Conservation (phyloP, 2,113 vertebrate genomes). For the Mormyrus lacerda region DNA sequence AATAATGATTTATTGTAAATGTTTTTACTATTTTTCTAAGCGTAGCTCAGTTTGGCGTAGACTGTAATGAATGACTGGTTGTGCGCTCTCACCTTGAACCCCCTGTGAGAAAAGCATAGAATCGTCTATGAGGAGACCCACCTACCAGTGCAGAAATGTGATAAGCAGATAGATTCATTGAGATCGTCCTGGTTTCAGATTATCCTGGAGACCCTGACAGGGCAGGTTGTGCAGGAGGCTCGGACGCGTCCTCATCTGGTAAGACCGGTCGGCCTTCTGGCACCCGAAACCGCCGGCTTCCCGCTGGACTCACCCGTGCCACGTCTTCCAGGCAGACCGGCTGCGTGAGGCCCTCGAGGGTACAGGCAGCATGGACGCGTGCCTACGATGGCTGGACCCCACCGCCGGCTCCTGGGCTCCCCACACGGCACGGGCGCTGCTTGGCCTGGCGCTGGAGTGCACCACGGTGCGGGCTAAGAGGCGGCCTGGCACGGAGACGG, state of each 20-base stretch:
- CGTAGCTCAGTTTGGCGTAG: background rate
- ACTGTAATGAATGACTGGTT: background rate
- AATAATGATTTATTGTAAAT: background rate
- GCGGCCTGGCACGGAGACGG: conserved; percentile 46
- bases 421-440: conserved; percentile 44
- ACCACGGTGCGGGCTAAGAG: conserved; percentile 38
- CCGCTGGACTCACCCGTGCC: background rate
- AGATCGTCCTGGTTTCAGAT: conserved; percentile 40
- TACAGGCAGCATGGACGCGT: conserved; percentile 51
- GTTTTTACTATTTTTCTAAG: background rate
- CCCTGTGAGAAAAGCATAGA: background rate
- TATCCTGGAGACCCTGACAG: conserved; percentile 61
- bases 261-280: conserved; percentile 25
- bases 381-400: conserved; percentile 52
- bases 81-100: background rate
- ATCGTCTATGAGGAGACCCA: background rate
- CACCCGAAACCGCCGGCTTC: background rate
- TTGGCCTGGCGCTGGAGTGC: conserved; percentile 46
- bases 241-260: conserved; percentile 53
- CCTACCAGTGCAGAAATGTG: background rate
- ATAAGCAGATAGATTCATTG: background rate
- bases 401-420: conserved; percentile 49
- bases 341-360: conserved; percentile 53
- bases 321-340: conserved; percentile 46
- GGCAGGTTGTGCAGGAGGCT: conserved; percentile 46